A percentile compares a stretch with the other conserved stretches of the same genome.
Evolutionary conservation across 2,113 vertebrate genomes (phyloP).

Genomic region (Muntiacus muntjak): DNA sequence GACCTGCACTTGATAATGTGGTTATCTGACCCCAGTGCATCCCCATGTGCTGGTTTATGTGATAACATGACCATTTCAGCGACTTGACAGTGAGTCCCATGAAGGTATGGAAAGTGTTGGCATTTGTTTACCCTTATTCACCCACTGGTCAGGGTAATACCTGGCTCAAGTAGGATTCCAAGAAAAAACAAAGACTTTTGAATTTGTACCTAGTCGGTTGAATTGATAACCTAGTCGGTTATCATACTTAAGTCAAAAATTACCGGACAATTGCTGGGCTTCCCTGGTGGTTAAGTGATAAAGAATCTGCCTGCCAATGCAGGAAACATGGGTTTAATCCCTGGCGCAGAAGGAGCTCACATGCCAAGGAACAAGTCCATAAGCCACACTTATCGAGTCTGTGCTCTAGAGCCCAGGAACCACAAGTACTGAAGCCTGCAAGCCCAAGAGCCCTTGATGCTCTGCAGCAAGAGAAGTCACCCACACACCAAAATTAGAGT

Average conservation of each 20-base stretch:
- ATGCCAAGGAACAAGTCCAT: background rate
- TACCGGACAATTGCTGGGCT: background rate
- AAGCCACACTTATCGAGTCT: fast-evolving
- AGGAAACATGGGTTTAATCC: background rate
- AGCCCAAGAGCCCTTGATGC: background rate
- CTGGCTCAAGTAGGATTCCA: background rate
- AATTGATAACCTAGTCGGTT: background rate
- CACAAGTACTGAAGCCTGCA: background rate
- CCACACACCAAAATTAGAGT: fast-evolving
- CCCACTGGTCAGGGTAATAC: background rate
- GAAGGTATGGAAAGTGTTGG: background rate
- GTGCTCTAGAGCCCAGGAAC: background rate
- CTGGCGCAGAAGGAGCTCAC: background rate
- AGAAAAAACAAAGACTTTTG: background rate
- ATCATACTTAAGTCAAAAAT: background rate
- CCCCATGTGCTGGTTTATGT: no score
- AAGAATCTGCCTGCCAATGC: background rate
- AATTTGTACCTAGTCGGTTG: background rate
- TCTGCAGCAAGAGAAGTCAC: background rate
- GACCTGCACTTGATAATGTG: background rate
- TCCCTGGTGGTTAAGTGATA: background rate
- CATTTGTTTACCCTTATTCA: background rate
- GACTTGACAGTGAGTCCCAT: background rate
- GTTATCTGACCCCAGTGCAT: background rate
- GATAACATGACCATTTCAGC: background rate